Evolutionary conservation across 2,113 vertebrate species (phyloP).

Genomic region (Periophthalmus modestus): DNA sequence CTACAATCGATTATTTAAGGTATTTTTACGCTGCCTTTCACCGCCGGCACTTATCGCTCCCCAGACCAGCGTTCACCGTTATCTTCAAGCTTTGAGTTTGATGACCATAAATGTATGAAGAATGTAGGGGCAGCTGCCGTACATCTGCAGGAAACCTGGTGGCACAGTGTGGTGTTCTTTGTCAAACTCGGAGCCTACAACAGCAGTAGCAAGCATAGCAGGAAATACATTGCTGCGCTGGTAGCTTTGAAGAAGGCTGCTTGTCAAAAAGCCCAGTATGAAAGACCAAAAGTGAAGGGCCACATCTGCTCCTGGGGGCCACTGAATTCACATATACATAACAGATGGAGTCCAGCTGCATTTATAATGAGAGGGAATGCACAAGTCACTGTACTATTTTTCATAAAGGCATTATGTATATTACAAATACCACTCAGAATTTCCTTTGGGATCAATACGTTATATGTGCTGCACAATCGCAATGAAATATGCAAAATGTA

Average conservation of each 20-base stretch:
- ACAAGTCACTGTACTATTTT: not conserved
- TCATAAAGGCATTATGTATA: not conserved
- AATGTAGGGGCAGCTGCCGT: conserved; percentile 1
- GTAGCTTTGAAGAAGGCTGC: conserved; percentile 9
- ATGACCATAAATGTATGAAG: not conserved
- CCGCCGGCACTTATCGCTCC: not conserved
- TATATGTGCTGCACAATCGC: not conserved
- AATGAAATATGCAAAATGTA: not conserved
- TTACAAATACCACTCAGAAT: not conserved
- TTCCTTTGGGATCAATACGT: not conserved
- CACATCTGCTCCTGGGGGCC: conserved; percentile 17
- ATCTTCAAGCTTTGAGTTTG: not conserved
- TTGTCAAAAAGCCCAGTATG: conserved; percentile 2
- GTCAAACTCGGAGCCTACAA: conserved; percentile 24
- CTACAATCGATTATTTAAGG: not conserved
- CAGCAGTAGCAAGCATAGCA: conserved; percentile 20
- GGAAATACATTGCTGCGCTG: conserved; percentile 11
- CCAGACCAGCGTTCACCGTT: not conserved
- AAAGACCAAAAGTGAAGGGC: not conserved
- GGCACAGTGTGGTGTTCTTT: conserved; percentile 9
- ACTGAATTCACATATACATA: conserved; percentile 13
- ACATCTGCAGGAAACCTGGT: conserved; percentile 18
- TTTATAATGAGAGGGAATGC: conserved; percentile 18
- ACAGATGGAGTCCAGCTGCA: conserved; percentile 35
- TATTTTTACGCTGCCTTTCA: not conserved